Evolutionary conservation across 2,888 invertebrate genomes (phyloP), one percentile per base, ranked within the genome.

Genomic region (Allophyes oxyacanthae): DNA sequence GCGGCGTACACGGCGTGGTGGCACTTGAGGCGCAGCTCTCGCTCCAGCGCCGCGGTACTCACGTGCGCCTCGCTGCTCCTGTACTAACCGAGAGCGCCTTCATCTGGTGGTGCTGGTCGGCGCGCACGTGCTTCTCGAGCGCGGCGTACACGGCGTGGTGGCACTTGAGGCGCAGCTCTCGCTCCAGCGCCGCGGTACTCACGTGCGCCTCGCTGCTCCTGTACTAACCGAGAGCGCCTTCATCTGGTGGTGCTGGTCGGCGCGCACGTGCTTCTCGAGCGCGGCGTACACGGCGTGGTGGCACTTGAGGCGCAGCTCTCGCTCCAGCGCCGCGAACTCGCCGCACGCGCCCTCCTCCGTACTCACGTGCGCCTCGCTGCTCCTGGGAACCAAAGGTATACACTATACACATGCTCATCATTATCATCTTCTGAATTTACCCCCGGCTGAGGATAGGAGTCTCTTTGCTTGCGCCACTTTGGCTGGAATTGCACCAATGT

Each of bases 91-190:
- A 95, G 43, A 98, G 94, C 55, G 95, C 94, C 86, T 98, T 98
- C 88, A 97, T 94, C 90, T 98, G 98, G 74, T 95, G 96, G 36
- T 96, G 94, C 84, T 98, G 98, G 20, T 98, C 97, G 49, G 94
- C 91, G 71, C 95, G 95, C 92, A 98, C 95, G 42, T 96, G 95
- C 89, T 98, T 98, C 77, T 98, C 98, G 0, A 97, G 95, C 28
- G 96, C 95, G 9, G 95, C 90, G 84, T 96, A 97, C 69, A 97
- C 96, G 68, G 95, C 94, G 77, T 98, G 97, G 86, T 98, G 97
- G 88, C 98, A 98, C 81, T 97, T 97, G 83, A 98, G 96, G 44
- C 97, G 95, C 63, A 98, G 78, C 92, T 95, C 86, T 86, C 91
- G 83, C 94, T 91, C 84, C 82, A 81, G 84, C 83, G 76, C 65